Base-by-base conservation (phyloP, 2,888 invertebrate genomes). In the Aporophyla nigra region DNA sequence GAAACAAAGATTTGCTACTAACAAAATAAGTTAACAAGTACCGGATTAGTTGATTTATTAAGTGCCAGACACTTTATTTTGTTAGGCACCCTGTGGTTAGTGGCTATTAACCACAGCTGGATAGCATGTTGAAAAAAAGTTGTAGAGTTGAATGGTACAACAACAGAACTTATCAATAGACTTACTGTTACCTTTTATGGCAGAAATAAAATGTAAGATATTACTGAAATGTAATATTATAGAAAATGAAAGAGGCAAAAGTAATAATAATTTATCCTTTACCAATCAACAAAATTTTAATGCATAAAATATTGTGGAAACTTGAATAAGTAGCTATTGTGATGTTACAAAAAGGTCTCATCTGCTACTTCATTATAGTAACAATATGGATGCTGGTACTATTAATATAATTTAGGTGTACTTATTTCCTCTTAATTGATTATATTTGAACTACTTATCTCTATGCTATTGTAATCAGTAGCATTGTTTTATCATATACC, bases 51-150 rank as follows among this genome's bases (percentile, higher is more conserved):
- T 71, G 54, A 66, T 71, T 68, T 68, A 61, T 40, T 68, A 65
- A 70, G 76, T 71, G 68, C 49, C 40, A 54, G 10, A n/a, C 71
- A 66, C 54, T 72, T 65, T n/a, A 70, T 67, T 66, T 62, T 65
- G 49, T 62, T n/a, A 27, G 65, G 54, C 77, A 66, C 75, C 82
- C 80, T 73, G 76, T 74, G 66, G 84, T 51, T 77, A 62, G 59
- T 71, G 21, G 59, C 68, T 61, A 62, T 61, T 61, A 49, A 19
- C 27, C 74, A 53, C 82, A 77, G 82, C 71, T 54, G 78, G 76
- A 82, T 43, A 54, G 5, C 66, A 65, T 40, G 19, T n/a, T 49
- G 40, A 10, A 43, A 59, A 40, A 27, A 16, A 14, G 1, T 24
- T 53, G 19, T 14, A 63, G 43, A 71, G 9, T 27, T 46, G 7